phyloP scores from a whole-genome alignment of 2,797 vertebrate species.

The Darevskia nairensis region DNA sequence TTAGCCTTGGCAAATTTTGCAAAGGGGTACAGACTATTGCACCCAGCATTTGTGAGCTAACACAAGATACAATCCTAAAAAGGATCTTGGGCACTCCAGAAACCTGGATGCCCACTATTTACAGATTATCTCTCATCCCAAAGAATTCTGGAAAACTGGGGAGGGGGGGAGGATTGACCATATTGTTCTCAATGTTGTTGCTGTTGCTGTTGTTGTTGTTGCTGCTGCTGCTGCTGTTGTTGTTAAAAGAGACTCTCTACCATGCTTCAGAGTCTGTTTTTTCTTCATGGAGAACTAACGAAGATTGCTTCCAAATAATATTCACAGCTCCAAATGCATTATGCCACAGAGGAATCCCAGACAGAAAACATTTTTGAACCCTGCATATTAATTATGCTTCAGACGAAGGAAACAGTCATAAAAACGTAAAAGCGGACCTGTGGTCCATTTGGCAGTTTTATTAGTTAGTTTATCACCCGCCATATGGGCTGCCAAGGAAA shows the following conservation, averaged over 20 bases:
- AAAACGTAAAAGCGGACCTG: constrained; percentile 71
- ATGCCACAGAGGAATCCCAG: constrained; percentile 43
- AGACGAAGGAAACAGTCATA: constrained; percentile 67
- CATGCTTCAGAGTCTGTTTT: constrained; percentile 21
- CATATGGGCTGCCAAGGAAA: constrained; percentile 71
- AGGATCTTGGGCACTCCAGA: neutral
- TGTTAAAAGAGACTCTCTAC: neutral
- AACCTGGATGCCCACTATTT: neutral
- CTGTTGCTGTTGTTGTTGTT: no score
- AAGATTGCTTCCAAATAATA: constrained; percentile 29
- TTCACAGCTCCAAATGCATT: constrained; percentile 42
- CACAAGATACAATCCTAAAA: neutral
- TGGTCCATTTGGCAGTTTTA: constrained; percentile 72
- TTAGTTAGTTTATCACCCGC: constrained; percentile 74
- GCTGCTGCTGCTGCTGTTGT: no score
- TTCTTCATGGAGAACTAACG: constrained; percentile 9
- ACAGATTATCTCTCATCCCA: neutral
- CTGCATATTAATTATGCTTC: constrained; percentile 69
- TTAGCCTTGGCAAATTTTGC: neutral
- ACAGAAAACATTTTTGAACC: constrained; percentile 62
- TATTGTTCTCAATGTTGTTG: no score
- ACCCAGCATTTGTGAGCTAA: neutral
- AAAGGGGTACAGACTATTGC: no score
- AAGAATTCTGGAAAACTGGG: neutral
- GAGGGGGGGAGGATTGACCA: no score